Conservation (phyloP, 2,888 invertebrate species). For the Sarcophaga subvicina region DNA sequence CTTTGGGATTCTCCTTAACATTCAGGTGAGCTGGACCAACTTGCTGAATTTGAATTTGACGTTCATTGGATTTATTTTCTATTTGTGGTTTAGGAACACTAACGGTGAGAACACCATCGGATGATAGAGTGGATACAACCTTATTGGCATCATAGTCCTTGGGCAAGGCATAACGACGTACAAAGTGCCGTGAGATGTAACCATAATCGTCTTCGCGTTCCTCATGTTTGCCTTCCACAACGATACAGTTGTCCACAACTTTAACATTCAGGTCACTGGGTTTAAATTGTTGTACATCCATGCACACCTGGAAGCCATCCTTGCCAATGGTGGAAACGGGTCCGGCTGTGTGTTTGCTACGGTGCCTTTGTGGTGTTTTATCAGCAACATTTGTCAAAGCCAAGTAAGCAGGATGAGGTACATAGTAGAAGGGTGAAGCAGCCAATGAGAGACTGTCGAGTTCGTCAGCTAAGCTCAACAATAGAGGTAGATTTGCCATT, state of each 20-base stretch:
- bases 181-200: slow-evolving; percentile 88
- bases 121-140: slow-evolving; percentile 88
- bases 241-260: slow-evolving; percentile 88
- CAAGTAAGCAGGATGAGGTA: slow-evolving; percentile 47
- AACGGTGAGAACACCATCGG: slow-evolving; percentile 88
- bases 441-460: slow-evolving; percentile 69
- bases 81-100: slow-evolving; percentile 86
- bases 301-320: slow-evolving; percentile 87
- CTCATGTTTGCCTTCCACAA: slow-evolving; percentile 90
- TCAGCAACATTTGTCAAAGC: slow-evolving; percentile 43
- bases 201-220: slow-evolving; percentile 89
- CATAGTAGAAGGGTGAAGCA: slow-evolving; percentile 51
- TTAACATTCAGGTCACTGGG: slow-evolving; percentile 91
- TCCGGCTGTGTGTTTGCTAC: slow-evolving; percentile 81
- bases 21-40: slow-evolving; percentile 84
- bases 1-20: slow-evolving; percentile 79
- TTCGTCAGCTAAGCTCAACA: slow-evolving; percentile 77
- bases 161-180: slow-evolving; percentile 89
- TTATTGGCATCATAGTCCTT: slow-evolving; percentile 88
- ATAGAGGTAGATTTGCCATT: slow-evolving; percentile 78
- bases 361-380: slow-evolving; percentile 82
- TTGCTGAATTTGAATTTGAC: slow-evolving; percentile 85
- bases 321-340: slow-evolving; percentile 82
- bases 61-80: slow-evolving; percentile 77
- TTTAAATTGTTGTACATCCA: slow-evolving; percentile 91